Conservation (phyloP, 2,113 vertebrate species). For the Cavia aperea region DNA sequence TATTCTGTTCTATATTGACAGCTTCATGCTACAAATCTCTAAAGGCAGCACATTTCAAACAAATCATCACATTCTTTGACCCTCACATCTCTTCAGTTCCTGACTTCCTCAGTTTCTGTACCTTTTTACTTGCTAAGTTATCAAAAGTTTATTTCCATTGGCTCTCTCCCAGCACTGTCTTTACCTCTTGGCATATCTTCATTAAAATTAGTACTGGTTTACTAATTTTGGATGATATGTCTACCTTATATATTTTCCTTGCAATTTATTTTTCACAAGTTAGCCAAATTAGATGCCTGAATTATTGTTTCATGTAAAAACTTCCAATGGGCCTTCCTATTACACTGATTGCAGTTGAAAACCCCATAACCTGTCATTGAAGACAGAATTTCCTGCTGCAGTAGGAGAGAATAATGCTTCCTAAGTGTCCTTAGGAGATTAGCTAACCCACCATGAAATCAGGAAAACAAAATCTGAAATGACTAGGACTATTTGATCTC, state of each 20-base stretch:
- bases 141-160: neutral
- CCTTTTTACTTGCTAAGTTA: neutral
- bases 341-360: neutral
- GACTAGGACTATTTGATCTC: neutral
- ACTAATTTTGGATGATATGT: neutral
- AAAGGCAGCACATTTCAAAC: neutral
- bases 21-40: neutral
- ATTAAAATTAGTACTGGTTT: neutral
- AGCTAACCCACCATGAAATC: neutral
- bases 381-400: conserved; percentile 4
- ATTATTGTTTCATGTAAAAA: neutral
- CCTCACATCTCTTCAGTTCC: neutral
- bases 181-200: neutral
- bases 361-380: neutral
- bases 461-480: conserved; percentile 29
- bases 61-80: neutral
- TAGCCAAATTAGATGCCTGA: conserved; percentile 1
- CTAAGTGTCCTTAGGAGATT: conserved; percentile 26
- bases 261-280: conserved; percentile 2
- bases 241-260: neutral
- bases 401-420: conserved; percentile 13
- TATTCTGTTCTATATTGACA: neutral
- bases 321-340: neutral
- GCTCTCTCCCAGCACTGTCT: neutral
- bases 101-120: neutral